Evolutionary conservation across 1,140 invertebrate species (phyloP), one percentile per base, ranked within the genome.

Genomic region (Reticulitermes speratus): DNA sequence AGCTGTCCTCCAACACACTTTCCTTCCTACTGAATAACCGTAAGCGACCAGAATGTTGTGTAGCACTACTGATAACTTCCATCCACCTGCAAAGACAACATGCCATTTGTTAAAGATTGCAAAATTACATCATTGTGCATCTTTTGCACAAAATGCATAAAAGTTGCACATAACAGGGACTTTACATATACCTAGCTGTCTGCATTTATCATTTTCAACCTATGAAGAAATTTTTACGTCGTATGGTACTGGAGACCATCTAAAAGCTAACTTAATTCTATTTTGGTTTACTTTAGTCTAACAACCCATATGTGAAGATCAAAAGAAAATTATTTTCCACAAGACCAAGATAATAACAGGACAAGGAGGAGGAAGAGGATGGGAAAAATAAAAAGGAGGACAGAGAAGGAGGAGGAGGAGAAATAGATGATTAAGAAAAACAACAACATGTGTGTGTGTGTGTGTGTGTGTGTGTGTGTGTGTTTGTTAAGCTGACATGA

Each of bases 21-120:
- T 89, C 89, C 87, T 89, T 88, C 23, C 89, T 85, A 48, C 88
- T 88, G 84, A 89, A 89, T 44, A 90, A 84, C 83, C 89, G 87
- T 30, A 87, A 87, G 45, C 89, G 86, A 25, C 90, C 89, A 44
- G 90, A 89, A 88, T 92, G 91, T 86, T 93, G 91, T 2, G 95
- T 95, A 7, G 95, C 95, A 90, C 94, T 95, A 88, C 93, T 93
- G 86, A 96, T 95, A 3, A 96, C 95, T 90, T 95, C 95, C 92
- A 96, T 95, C 95, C 95, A 96, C 87, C 95, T 96, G 89, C 83
- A 93, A 93, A 87, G 88, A 88, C 87, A 89, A 84, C 88, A 87
- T 87, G 87, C 75, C 75, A 84, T n/a, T 38, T 59, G 21, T 86
- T 32, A 84, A 30, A 45, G 30, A 25, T 11, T 84, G 21, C 45